Base-by-base conservation (phyloP, 2,888 invertebrate genomes). In the Cepaea hortensis region DNA sequence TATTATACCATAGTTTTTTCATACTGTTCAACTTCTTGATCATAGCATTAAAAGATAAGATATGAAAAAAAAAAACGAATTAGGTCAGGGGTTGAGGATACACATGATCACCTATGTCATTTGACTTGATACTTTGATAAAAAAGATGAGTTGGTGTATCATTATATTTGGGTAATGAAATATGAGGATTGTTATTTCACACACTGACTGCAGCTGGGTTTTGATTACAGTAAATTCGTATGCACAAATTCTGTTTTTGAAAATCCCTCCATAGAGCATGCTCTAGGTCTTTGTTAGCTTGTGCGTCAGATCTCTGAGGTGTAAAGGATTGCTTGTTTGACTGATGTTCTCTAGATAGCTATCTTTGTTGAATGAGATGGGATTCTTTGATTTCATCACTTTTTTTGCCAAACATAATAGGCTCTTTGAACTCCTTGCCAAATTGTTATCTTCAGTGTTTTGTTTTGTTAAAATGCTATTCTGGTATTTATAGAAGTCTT, bases 301-400 rank as follows among this genome's bases (percentile, higher is more conserved):
- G 15, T 13, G 75, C 50, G 23, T 76, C 75, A 50, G 75, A 76
- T 76, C 75, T 76, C 18, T 76, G 48, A 20, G 18, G 48, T 18
- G 50, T 76, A 50, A 18, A 76, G 75, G 15, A 76, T 76, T 76
- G 48, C 48, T 11, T 48, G 3, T 50, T 20, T 76, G 75, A 76
- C 50, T 76, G 20, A 76, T 76, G 50, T 50, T 76, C 13, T 18
- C 20, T 20, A 76, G 48, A 76, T 76, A 6, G 75, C 75, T 50
- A 50, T 76, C 46, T 76, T 48, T 76, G 75, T 50, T 76, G 75
- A 50, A 50, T 76, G 75, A 20, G 68, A 50, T 48, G 50, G 48
- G 20, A 20, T 4, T 76, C 75, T 76, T 76, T 76, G 35, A 73
- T 73, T 76, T 76, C 48, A 73, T 73, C 9, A 3, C 20, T 15